Evolutionary conservation across 2,113 vertebrate species (phyloP).

Genomic region (Tenrec ecaudatus): DNA sequence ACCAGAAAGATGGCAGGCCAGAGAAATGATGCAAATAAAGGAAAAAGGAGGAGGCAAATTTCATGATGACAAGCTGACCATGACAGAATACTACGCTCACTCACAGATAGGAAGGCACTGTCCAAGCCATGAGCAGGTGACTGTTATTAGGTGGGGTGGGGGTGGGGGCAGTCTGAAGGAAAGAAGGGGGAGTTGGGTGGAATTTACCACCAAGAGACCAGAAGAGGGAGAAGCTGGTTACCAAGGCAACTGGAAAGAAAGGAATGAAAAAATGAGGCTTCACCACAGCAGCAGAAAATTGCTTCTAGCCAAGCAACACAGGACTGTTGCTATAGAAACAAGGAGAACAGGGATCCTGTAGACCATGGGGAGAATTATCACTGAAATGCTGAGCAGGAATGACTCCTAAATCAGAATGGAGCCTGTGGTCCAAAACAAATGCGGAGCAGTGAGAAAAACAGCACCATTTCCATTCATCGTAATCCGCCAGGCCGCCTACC

Average conservation of each 20-base stretch:
- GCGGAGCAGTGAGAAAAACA: constrained; percentile 62
- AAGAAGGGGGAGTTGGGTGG: constrained; percentile 39
- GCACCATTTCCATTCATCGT: constrained; percentile 12
- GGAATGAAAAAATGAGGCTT: constrained; percentile 81
- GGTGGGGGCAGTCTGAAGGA: background rate
- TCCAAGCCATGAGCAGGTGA: constrained; percentile 78
- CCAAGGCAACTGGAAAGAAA: constrained; percentile 79
- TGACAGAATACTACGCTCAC: constrained; percentile 65
- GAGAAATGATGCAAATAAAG: constrained; percentile 71
- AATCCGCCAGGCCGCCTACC: background rate
- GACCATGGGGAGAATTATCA: constrained; percentile 77
- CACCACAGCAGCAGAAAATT: constrained; percentile 83
- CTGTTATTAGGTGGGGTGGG: constrained; percentile 77
- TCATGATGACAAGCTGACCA: constrained; percentile 75
- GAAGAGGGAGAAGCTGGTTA: constrained; percentile 77
- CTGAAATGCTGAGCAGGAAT: constrained; percentile 79
- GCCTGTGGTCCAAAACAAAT: constrained; percentile 70
- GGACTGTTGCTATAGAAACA: constrained; percentile 87
- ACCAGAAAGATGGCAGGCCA: constrained; percentile 73
- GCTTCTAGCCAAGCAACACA: constrained; percentile 86
- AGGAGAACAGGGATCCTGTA: constrained; percentile 80
- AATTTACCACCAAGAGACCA: constrained; percentile 81
- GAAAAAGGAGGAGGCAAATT: constrained; percentile 70
- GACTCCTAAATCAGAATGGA: constrained; percentile 77
- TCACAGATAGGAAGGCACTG: constrained; percentile 64